These are phyloP conservation scores for Scaptomyza polygonia DNA, from an alignment of 2,888 invertebrate species.

Conservation along the genomic window DNA sequence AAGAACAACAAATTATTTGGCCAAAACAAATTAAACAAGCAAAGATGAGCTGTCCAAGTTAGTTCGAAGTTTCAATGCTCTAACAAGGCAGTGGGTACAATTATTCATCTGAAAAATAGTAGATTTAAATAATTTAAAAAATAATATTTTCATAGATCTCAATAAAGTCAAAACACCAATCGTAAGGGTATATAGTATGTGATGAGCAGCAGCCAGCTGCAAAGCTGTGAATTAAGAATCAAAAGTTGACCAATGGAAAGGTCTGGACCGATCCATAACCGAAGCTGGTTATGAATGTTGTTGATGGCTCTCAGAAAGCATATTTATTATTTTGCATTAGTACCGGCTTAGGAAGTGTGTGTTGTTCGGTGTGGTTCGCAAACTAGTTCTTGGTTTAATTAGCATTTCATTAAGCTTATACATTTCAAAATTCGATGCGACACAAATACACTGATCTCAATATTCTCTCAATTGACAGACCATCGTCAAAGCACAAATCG, in stretches of 20 bases:
- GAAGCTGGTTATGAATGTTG: conserved; percentile 34
- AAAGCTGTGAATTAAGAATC: neutral
- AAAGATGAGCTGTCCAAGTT: neutral
- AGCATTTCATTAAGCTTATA: conserved; percentile 27
- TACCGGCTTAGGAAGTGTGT: conserved; percentile 49
- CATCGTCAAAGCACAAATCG: conserved; percentile 6
- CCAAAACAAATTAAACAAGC: conserved; percentile 22
- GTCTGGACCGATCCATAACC: conserved; percentile 7
- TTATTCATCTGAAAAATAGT: too few relatives aligned
- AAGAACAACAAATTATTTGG: conserved; percentile 37
- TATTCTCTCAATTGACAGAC: conserved; percentile 3
- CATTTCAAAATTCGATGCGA: conserved; percentile 12
- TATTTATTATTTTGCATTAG: conserved; percentile 63
- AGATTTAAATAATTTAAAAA: too few relatives aligned
- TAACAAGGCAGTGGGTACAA: neutral
- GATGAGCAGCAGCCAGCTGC: neutral
- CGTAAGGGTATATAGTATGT: neutral
- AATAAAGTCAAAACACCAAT: neutral
- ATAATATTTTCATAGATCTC: neutral
- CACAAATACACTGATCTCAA: conserved; percentile 18
- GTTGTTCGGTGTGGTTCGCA: conserved; percentile 19
- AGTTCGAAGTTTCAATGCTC: neutral
- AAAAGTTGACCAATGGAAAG: conserved; percentile 30
- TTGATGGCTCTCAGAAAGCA: conserved; percentile 23
- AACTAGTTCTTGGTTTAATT: conserved; percentile 64